These are phyloP conservation scores for Drosophila pseudotalamancana DNA, from an alignment of 2,888 invertebrate genomes.

Conservation along the genomic window DNA sequence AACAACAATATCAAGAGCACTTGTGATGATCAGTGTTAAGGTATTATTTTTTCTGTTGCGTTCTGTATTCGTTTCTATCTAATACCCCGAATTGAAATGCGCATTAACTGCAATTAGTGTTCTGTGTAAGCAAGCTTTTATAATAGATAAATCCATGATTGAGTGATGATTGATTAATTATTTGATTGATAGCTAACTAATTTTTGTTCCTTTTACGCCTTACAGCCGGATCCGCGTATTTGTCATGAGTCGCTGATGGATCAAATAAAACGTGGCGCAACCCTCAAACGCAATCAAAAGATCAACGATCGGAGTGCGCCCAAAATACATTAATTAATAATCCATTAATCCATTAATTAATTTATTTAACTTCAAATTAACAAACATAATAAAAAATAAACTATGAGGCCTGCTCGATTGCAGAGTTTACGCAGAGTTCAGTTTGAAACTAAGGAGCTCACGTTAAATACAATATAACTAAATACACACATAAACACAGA, in stretches of 20 bases:
- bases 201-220: conserved; percentile 40
- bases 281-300: conserved; percentile 89
- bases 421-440: conserved; percentile 62
- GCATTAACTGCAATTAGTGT: conserved; percentile 43
- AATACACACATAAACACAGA: conserved; percentile 10
- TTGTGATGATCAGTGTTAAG: conserved; percentile 78
- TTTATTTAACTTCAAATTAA: conserved; percentile 10
- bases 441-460: conserved; percentile 76
- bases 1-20: conserved; percentile 36
- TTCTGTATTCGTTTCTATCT: conserved; percentile 34
- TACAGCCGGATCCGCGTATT: conserved; percentile 90
- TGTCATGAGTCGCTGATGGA: conserved; percentile 97
- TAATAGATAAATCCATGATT: conserved; percentile 4
- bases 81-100: conserved; percentile 33
- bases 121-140: conserved; percentile 22
- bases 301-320: conserved; percentile 92
- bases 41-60: conserved; percentile 65
- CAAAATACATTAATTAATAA: conserved; percentile 88
- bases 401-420: conserved; percentile 67
- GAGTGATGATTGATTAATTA: not conserved
- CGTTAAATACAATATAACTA: conserved; percentile 31
- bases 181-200: not conserved
- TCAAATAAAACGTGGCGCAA: conserved; percentile 95
- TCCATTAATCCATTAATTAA: conserved; percentile 86
- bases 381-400: conserved; percentile 31